phyloP scores from a whole-genome alignment of 92 coral and sea anemone species.

The Porites evermanni region DNA sequence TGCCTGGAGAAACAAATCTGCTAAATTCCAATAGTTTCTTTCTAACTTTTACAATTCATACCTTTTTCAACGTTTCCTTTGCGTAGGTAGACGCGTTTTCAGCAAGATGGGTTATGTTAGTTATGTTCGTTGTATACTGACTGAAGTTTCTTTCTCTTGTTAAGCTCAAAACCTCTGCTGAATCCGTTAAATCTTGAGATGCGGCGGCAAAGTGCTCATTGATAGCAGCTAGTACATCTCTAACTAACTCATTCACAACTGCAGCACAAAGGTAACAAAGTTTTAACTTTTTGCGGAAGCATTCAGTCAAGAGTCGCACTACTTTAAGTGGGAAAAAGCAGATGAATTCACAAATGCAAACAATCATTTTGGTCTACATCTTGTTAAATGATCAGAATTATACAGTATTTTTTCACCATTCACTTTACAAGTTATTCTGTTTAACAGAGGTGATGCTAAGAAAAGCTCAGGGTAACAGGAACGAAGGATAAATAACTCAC shows the following conservation, averaged over 20 bases:
- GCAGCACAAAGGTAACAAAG: not conserved
- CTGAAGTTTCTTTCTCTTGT: conserved; percentile 33
- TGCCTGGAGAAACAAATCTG: not conserved
- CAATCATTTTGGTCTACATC: no score
- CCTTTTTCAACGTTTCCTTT: conserved; percentile 55
- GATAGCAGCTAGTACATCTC: conserved; percentile 16
- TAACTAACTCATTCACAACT: conserved; percentile 23
- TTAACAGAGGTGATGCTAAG: not conserved
- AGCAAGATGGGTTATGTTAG: conserved; percentile 39
- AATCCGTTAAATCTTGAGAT: not conserved
- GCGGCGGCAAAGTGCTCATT: conserved; percentile 4
- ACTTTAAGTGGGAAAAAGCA: not conserved
- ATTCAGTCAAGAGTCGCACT: not conserved
- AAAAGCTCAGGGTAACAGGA: no score
- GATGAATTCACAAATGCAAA: not conserved
- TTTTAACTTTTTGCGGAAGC: not conserved
- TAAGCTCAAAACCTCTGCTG: not conserved
- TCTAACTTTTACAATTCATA: conserved; percentile 1
- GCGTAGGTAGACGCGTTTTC: conserved; percentile 70
- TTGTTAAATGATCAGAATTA: no score
- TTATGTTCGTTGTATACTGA: conserved; percentile 17
- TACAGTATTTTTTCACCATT: no score
- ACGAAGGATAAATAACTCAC: not conserved
- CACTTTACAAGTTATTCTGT: no score
- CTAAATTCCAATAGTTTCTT: not conserved